These are phyloP conservation scores for Volucella inanis DNA, from an alignment of 2,888 invertebrate species.

Conservation along the genomic window DNA sequence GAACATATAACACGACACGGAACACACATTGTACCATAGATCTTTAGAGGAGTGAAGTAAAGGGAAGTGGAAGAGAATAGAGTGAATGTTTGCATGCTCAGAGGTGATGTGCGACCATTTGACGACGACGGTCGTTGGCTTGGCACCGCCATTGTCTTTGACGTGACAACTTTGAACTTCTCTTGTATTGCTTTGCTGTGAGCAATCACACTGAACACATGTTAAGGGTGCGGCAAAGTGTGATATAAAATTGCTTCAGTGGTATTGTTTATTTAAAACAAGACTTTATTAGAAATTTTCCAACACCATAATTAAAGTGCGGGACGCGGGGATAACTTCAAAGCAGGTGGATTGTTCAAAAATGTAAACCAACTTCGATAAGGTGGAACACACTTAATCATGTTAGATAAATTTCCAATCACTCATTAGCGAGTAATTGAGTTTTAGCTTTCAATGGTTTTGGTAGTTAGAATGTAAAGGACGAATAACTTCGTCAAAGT, in stretches of 20 bases:
- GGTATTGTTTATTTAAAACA: background rate
- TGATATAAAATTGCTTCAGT: conserved; percentile 26
- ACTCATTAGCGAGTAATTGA: conserved; percentile 3
- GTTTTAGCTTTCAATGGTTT: conserved; percentile 10
- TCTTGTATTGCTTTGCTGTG: background rate
- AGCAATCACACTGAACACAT: conserved; percentile 18
- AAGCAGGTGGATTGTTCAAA: background rate
- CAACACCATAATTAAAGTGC: background rate
- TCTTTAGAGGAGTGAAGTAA: background rate
- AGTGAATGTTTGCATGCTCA: background rate
- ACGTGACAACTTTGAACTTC: conserved; percentile 55
- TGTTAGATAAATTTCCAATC: background rate
- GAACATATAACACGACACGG: conserved; percentile 14
- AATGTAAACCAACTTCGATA: background rate
- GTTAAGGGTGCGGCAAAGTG: background rate
- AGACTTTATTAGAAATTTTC: conserved; percentile 21
- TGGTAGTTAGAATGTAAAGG: no score
- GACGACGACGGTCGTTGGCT: conserved; percentile 42
- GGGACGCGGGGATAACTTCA: no score
- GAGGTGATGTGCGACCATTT: conserved; percentile 22
- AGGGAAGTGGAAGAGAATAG: background rate
- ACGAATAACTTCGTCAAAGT: no score
- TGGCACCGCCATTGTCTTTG: conserved; percentile 63
- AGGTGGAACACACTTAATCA: background rate
- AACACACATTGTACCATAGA: background rate